Percentiles rank a stretch among this genome's conserved stretches.
Evolutionary conservation across 2,113 vertebrate genomes (phyloP).

Genomic region (Bujurquina vittata): DNA sequence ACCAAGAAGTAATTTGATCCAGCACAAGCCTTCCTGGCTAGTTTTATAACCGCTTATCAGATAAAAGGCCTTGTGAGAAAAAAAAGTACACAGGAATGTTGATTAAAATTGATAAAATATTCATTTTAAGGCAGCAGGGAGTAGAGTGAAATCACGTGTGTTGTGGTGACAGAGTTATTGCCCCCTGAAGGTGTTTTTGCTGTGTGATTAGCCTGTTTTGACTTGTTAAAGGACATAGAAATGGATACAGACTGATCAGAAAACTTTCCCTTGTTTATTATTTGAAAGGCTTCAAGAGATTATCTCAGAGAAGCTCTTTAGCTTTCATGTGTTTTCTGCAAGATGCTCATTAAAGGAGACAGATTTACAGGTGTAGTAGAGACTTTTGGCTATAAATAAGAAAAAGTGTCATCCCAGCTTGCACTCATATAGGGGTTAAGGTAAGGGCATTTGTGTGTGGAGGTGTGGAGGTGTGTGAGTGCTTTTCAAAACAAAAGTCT

Average conservation of each 20-base stretch:
- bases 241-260: background rate
- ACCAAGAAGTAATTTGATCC: slow-evolving; percentile 52
- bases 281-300: background rate
- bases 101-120: slow-evolving; percentile 59
- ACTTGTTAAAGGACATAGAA: background rate
- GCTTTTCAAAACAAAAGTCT: slow-evolving; percentile 29
- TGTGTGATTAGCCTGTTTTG: background rate
- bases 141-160: slow-evolving; percentile 4
- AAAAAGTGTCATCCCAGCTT: slow-evolving; percentile 24
- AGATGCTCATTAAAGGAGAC: slow-evolving; percentile 9
- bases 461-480: slow-evolving; percentile 11
- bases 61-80: slow-evolving; percentile 48
- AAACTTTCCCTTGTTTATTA: background rate
- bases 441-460: slow-evolving; percentile 32
- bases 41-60: slow-evolving; percentile 60
- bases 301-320: background rate
- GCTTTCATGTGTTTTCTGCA: background rate
- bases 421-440: slow-evolving; percentile 20
- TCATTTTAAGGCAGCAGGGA: slow-evolving; percentile 6
- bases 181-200: background rate
- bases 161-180: slow-evolving; percentile 14
- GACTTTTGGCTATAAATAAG: background rate
- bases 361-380: slow-evolving; percentile 16
- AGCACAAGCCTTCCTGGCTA: slow-evolving; percentile 7
- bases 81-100: slow-evolving; percentile 54